A percentile compares a stretch with the other conserved stretches of the same genome.
phyloP scores from a whole-genome alignment of 2,113 vertebrate genomes.

The Leptobrachium ailaonicum region DNA sequence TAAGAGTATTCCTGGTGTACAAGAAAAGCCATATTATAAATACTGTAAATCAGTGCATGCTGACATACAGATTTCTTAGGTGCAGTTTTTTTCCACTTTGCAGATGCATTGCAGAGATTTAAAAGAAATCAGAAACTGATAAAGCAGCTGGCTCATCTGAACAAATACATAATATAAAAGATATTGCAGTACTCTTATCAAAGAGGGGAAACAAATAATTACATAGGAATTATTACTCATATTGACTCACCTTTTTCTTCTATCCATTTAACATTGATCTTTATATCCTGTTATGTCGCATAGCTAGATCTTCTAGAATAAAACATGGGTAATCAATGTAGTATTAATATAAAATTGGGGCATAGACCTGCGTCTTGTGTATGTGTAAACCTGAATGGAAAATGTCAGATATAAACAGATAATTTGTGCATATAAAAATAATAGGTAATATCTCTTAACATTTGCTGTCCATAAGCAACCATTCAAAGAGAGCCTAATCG shows the following conservation, averaged over 20 bases:
- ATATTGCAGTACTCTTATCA: slow-evolving; percentile 20
- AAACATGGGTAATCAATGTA: no score
- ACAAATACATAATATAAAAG: not conserved
- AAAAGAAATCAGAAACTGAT: slow-evolving; percentile 8
- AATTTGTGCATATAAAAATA: no score
- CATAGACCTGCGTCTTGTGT: no score
- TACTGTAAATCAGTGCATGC: not conserved
- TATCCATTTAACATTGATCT: slow-evolving; percentile 38
- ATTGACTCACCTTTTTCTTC: slow-evolving; percentile 26
- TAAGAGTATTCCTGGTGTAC: not conserved
- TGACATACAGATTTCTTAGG: not conserved
- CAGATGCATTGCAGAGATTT: slow-evolving; percentile 31
- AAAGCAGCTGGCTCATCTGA: not conserved
- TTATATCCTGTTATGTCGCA: not conserved
- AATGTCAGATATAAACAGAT: no score
- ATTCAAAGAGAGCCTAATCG: no score
- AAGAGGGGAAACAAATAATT: slow-evolving; percentile 22
- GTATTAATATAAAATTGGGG: no score
- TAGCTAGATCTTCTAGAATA: not conserved
- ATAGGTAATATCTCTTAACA: no score
- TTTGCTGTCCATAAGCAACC: no score
- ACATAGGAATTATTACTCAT: slow-evolving; percentile 27
- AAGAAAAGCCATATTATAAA: not conserved
- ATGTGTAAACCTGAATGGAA: no score
- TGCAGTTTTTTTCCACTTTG: slow-evolving; percentile 9